phyloP scores from a whole-genome alignment of 2,113 vertebrate genomes.

The Channa maculata region DNA sequence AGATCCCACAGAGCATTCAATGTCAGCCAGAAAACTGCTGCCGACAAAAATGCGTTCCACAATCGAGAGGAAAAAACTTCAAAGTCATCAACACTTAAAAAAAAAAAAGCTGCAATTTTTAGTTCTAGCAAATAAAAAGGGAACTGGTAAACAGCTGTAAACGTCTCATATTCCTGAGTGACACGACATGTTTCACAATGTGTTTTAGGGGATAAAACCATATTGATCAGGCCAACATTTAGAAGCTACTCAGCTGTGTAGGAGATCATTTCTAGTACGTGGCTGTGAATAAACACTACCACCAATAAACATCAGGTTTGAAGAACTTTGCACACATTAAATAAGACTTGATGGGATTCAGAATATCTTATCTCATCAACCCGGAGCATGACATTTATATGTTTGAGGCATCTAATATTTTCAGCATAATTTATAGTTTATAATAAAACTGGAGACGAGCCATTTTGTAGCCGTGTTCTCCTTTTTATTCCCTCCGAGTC shows the following conservation, averaged over 20 bases:
- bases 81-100: conserved; percentile 26
- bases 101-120: conserved; percentile 47
- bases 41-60: conserved; percentile 38
- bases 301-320: too few relatives aligned
- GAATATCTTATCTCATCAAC: too few relatives aligned
- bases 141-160: conserved; percentile 4
- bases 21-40: conserved; percentile 48
- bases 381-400: too few relatives aligned
- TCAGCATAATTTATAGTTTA: too few relatives aligned
- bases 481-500: too few relatives aligned
- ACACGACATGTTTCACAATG: not conserved
- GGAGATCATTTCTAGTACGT: not conserved
- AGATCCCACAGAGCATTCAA: conserved; percentile 57
- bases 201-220: conserved; percentile 3
- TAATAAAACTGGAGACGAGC: too few relatives aligned
- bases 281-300: too few relatives aligned
- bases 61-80: conserved; percentile 32
- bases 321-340: too few relatives aligned
- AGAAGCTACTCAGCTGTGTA: not conserved
- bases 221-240: not conserved
- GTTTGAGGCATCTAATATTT: too few relatives aligned
- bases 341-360: too few relatives aligned
- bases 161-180: conserved; percentile 10
- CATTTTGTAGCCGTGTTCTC: too few relatives aligned
- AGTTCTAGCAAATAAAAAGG: conserved; percentile 2